Conservation (phyloP, 2,797 vertebrate genomes). For the Phalloptychus januarius region DNA sequence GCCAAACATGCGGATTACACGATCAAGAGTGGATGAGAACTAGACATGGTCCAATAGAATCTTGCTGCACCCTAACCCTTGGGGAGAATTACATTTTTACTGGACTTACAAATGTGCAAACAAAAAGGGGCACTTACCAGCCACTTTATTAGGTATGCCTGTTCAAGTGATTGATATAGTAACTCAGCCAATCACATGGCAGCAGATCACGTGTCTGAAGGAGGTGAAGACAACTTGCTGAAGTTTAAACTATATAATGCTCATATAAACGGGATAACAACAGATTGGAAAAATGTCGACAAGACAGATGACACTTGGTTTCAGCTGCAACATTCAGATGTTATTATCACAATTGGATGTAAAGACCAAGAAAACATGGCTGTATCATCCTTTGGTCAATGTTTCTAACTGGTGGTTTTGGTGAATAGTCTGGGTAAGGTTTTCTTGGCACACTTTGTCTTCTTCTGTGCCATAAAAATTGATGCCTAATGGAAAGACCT, state of each 20-base stretch:
- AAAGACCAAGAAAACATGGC: not conserved
- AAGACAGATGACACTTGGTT: not conserved
- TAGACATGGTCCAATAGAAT: not conserved
- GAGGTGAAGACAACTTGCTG: not conserved
- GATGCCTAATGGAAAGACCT: not conserved
- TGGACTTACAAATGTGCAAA: not conserved
- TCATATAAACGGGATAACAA: not conserved
- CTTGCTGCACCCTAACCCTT: not conserved
- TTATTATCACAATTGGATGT: not conserved
- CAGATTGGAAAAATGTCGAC: not conserved
- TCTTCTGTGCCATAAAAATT: not conserved
- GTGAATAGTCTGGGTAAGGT: not conserved
- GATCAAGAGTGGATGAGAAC: not conserved
- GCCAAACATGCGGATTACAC: constrained; percentile 21
- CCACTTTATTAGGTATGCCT: not conserved
- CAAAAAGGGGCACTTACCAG: not conserved
- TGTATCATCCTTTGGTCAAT: not conserved
- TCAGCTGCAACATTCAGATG: not conserved
- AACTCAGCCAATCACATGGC: not conserved
- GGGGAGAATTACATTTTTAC: not conserved
- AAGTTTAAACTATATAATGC: not conserved
- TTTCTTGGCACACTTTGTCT: not conserved
- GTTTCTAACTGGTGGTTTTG: not conserved
- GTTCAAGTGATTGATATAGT: not conserved
- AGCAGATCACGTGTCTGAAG: not conserved